Conservation (phyloP, 2,888 invertebrate genomes). For the Epiblema foenella region DNA sequence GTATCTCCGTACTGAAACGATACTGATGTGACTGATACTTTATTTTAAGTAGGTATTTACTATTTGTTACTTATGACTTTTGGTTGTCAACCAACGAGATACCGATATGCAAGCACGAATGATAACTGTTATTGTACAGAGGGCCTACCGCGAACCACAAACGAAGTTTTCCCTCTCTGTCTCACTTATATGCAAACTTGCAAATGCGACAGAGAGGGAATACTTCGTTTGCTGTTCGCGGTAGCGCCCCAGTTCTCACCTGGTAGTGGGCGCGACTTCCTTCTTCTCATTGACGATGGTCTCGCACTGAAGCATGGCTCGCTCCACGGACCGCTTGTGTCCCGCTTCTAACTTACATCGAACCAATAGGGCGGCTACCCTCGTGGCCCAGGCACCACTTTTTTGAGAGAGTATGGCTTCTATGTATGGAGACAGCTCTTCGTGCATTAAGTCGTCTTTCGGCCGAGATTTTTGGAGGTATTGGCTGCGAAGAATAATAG, state of each 20-base stretch:
- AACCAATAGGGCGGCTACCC: conserved; percentile 89
- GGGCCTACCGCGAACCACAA: too few species aligned
- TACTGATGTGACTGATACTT: too few species aligned
- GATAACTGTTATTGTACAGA: background rate
- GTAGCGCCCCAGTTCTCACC: conserved; percentile 64
- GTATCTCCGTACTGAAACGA: too few species aligned
- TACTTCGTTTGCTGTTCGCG: too few species aligned
- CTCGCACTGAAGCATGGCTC: conserved; percentile 95
- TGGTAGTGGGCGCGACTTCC: conserved; percentile 59
- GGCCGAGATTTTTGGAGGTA: conserved; percentile 90
- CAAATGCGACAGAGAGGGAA: too few species aligned
- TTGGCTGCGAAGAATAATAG: conserved; percentile 80
- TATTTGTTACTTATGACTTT: too few species aligned
- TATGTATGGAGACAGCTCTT: conserved; percentile 93
- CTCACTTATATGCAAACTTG: too few species aligned
- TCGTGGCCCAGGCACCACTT: conserved; percentile 90
- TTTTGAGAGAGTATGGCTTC: conserved; percentile 86
- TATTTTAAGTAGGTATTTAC: too few species aligned
- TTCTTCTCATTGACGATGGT: conserved; percentile 87
- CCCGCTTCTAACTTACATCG: conserved; percentile 91
- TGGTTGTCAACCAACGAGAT: too few species aligned
- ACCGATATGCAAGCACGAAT: too few species aligned
- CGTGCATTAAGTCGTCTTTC: conserved; percentile 90
- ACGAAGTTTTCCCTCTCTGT: too few species aligned
- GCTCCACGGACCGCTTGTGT: conserved; percentile 92